phyloP scores from a whole-genome alignment of 2,797 vertebrate species.

The Chelidonichthys spinosus region DNA sequence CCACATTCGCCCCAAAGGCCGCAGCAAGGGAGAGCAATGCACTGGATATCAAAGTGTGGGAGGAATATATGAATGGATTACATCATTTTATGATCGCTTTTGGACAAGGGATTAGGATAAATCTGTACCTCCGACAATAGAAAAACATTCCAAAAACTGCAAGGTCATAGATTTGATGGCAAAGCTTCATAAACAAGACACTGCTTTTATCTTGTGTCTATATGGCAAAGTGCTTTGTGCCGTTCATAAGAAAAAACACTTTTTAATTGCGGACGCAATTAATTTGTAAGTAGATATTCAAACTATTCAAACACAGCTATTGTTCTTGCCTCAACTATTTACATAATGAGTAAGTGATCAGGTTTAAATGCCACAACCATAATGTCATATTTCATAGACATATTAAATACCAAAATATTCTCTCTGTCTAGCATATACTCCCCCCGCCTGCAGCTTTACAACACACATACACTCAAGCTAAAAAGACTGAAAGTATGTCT shows the following conservation, averaged over 20 bases:
- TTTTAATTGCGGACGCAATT: conserved; percentile 14
- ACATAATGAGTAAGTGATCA: conserved; percentile 6
- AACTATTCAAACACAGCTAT: conserved; percentile 15
- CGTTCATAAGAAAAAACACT: conserved; percentile 6
- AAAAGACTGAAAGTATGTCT: conserved; percentile 41
- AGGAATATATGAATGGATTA: conserved; percentile 46
- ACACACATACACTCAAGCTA: not conserved
- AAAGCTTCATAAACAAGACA: not conserved
- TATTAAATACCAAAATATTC: not conserved
- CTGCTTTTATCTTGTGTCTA: not conserved
- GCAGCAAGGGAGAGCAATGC: conserved; percentile 1
- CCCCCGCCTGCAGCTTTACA: not conserved
- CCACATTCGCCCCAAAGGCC: conserved; percentile 19
- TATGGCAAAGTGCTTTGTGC: not conserved
- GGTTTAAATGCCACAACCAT: conserved; percentile 2
- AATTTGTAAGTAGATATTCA: conserved; percentile 35
- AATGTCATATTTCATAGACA: conserved; percentile 11
- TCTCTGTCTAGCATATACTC: conserved; percentile 1
- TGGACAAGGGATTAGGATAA: not conserved
- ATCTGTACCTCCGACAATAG: not conserved
- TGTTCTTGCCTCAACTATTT: conserved; percentile 22
- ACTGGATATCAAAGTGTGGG: conserved; percentile 27
- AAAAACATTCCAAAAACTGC: not conserved
- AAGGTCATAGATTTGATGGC: not conserved
- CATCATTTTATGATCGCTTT: not conserved